Conservation (phyloP, 1,140 invertebrate genomes). For the Drosophila novamexicana region DNA sequence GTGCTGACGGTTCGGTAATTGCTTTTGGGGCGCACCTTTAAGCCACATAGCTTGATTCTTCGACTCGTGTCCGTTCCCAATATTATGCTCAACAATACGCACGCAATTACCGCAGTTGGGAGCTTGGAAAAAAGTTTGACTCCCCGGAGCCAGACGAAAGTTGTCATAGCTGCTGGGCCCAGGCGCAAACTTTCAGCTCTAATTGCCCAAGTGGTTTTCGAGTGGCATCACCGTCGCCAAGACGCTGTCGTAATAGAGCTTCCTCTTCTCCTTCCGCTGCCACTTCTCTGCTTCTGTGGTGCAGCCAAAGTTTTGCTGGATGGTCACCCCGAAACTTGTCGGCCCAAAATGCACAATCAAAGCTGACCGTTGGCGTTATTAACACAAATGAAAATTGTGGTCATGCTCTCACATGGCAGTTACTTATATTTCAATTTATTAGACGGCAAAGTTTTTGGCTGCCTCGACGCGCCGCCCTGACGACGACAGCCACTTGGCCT, state of each 20-base stretch:
- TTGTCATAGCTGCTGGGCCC: conserved; percentile 67
- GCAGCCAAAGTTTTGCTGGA: conserved; percentile 45
- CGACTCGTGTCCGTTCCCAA: conserved; percentile 6
- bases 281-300: not conserved
- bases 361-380: conserved; percentile 74
- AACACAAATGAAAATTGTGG: conserved; percentile 60
- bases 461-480: not conserved
- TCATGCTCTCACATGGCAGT: conserved; percentile 40
- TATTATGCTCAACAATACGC: conserved; percentile 65
- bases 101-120: conserved; percentile 74
- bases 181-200: conserved; percentile 70
- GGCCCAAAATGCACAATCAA: conserved; percentile 73
- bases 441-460: conserved; percentile 50
- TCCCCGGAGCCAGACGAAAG: conserved; percentile 69
- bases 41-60: conserved; percentile 17
- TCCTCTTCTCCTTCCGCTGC: not conserved
- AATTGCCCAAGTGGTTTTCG: conserved; percentile 81
- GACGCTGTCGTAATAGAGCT: conserved; percentile 67
- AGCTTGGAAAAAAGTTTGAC: conserved; percentile 51
- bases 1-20: conserved; percentile 42
- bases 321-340: conserved; percentile 17
- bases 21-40: conserved; percentile 51
- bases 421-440: conserved; percentile 72
- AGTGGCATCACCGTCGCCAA: conserved; percentile 60
- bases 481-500: conserved; percentile 54